Percentiles rank a stretch among this genome's conserved stretches.
These are phyloP conservation scores for Nycticebus coucang DNA, from an alignment of 2,113 vertebrate species.

Conservation along the genomic window DNA sequence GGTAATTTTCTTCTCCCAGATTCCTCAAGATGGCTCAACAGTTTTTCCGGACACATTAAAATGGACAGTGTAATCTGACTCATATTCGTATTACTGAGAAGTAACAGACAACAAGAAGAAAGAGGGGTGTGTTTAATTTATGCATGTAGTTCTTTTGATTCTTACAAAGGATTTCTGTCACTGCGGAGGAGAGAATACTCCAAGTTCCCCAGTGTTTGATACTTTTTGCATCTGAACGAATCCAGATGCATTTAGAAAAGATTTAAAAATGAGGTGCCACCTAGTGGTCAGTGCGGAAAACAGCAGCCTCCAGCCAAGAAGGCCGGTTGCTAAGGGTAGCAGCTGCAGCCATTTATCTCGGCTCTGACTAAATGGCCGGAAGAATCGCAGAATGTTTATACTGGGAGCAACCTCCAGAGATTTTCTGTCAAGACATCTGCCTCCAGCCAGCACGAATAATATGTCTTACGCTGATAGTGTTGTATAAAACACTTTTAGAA, in stretches of 20 bases:
- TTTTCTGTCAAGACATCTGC: slow-evolving; percentile 51
- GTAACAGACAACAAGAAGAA: not conserved
- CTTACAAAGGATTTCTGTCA: not conserved
- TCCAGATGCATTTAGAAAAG: not conserved
- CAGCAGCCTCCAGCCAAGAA: not conserved
- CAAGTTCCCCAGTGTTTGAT: rapidly evolving
- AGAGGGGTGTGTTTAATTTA: not conserved
- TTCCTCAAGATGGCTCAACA: not conserved
- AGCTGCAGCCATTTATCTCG: slow-evolving; percentile 12
- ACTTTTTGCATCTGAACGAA: not conserved
- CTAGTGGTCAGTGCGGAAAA: slow-evolving; percentile 38
- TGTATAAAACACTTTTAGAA: slow-evolving; percentile 57
- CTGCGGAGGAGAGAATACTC: not conserved
- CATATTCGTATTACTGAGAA: not conserved
- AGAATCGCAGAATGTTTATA: slow-evolving; percentile 39
- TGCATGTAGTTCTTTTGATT: not conserved
- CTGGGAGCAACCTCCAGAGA: slow-evolving; percentile 51
- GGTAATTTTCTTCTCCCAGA: not conserved
- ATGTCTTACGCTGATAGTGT: slow-evolving; percentile 18
- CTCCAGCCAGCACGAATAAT: slow-evolving; percentile 27
- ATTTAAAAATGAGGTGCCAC: slow-evolving; percentile 53
- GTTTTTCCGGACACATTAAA: not conserved
- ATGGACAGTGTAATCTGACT: not conserved
- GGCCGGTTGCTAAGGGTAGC: not conserved
- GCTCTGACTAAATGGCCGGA: not conserved